These are phyloP conservation scores for Pseudobourletiella spinata DNA, from an alignment of 1,140 invertebrate genomes.

Conservation along the genomic window DNA sequence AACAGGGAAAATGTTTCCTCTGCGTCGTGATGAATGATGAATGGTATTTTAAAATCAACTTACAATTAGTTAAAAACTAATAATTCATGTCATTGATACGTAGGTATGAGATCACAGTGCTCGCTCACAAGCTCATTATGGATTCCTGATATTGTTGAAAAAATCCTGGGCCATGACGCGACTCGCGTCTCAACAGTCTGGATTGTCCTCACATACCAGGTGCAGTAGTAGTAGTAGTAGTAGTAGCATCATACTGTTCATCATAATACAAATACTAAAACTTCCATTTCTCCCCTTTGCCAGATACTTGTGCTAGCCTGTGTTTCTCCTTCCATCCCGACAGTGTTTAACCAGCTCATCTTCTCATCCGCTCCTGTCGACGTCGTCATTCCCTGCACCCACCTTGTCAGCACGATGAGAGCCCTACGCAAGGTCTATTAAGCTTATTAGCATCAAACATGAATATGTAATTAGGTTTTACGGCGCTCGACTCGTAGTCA, in stretches of 20 bases:
- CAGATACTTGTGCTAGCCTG: too few relatives aligned
- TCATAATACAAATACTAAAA: too few relatives aligned
- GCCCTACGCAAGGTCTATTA: too few relatives aligned
- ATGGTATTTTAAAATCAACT: neutral
- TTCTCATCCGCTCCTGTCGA: neutral
- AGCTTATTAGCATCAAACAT: conserved; percentile 15
- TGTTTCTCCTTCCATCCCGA: too few relatives aligned
- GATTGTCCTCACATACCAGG: neutral
- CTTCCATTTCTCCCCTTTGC: too few relatives aligned
- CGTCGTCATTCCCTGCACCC: neutral
- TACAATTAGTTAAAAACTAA: neutral
- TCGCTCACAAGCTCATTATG: neutral
- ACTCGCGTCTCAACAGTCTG: neutral
- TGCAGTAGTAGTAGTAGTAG: too few relatives aligned
- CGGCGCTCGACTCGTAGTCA: neutral
- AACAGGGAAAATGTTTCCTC: neutral
- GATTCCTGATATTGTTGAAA: neutral
- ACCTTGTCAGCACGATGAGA: too few relatives aligned
- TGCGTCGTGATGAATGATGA: neutral
- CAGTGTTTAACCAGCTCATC: too few relatives aligned
- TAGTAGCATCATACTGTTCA: too few relatives aligned
- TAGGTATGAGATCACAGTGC: too few relatives aligned
- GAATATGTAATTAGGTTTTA: conserved; percentile 23
- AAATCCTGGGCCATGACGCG: neutral
- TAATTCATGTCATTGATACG: neutral